Evolutionary conservation across 2,113 vertebrate genomes (phyloP).

Genomic region (Microcebus ravelobensis): DNA sequence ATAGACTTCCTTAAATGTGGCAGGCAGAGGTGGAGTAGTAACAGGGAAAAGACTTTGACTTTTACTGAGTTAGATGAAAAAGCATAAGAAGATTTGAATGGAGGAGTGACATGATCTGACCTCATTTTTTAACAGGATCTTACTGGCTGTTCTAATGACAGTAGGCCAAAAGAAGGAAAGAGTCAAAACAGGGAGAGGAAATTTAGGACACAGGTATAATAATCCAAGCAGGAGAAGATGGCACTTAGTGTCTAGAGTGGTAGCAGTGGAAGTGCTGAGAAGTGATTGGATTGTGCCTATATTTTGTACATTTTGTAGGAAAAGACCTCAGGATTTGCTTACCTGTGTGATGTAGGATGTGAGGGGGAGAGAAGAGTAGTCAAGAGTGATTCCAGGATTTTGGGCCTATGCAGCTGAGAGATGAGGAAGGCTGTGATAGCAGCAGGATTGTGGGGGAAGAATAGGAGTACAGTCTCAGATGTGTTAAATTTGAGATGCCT

Average conservation of each 20-base stretch:
- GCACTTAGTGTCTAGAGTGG: background rate
- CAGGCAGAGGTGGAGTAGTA: background rate
- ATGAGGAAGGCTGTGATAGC: background rate
- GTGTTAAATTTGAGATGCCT: background rate
- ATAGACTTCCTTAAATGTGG: background rate
- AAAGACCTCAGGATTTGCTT: background rate
- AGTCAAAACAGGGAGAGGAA: background rate
- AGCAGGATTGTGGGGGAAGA: background rate
- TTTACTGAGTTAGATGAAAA: background rate
- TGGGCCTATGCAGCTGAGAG: background rate
- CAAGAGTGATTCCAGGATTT: background rate
- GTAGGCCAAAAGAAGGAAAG: background rate
- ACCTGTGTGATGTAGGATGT: background rate
- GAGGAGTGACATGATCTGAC: background rate
- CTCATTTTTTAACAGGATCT: background rate
- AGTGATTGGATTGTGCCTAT: background rate
- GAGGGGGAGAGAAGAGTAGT: background rate
- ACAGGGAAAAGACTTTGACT: background rate
- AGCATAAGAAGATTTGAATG: background rate
- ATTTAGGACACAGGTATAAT: background rate
- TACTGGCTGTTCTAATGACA: background rate
- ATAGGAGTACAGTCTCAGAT: background rate
- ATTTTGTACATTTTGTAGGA: background rate
- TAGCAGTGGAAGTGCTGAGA: background rate
- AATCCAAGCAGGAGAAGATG: background rate